Conservation (phyloP, 2,797 vertebrate species). For the Diglossa cyanea region DNA sequence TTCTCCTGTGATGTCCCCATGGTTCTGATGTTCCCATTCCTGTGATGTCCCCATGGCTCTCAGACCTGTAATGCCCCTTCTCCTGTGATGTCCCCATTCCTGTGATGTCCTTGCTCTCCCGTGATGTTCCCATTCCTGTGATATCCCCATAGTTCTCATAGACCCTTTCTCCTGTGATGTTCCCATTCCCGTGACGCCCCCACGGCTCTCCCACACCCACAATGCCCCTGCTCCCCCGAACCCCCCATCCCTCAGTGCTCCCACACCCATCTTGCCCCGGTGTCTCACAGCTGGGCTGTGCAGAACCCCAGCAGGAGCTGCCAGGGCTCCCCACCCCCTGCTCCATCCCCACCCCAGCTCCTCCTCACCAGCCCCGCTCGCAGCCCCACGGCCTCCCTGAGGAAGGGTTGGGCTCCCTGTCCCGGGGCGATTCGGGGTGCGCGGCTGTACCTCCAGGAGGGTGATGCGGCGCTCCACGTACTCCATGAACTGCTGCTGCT, state of each 20-base stretch:
- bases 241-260: rapidly evolving
- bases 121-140: neutral
- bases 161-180: too few relatives aligned
- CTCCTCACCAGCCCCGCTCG: neutral
- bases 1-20: too few relatives aligned
- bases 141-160: neutral
- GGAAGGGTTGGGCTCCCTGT: rapidly evolving
- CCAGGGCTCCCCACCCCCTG: rapidly evolving
- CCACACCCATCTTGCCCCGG: rapidly evolving
- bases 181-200: too few relatives aligned
- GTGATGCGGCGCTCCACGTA: slow-evolving; percentile 92
- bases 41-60: too few relatives aligned
- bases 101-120: neutral
- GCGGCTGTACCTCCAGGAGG: slow-evolving; percentile 85
- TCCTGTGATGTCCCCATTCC: too few relatives aligned
- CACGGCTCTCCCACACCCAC: rapidly evolving
- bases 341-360: neutral
- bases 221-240: rapidly evolving
- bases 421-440: rapidly evolving
- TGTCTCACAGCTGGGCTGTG: rapidly evolving
- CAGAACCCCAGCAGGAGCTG: neutral
- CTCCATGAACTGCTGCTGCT: slow-evolving; percentile 91
- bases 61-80: too few relatives aligned
- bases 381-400: neutral
- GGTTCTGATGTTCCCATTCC: too few relatives aligned